These are phyloP conservation scores for Penaeus monodon DNA, from an alignment of 2,888 invertebrate genomes.

Conservation along the genomic window DNA sequence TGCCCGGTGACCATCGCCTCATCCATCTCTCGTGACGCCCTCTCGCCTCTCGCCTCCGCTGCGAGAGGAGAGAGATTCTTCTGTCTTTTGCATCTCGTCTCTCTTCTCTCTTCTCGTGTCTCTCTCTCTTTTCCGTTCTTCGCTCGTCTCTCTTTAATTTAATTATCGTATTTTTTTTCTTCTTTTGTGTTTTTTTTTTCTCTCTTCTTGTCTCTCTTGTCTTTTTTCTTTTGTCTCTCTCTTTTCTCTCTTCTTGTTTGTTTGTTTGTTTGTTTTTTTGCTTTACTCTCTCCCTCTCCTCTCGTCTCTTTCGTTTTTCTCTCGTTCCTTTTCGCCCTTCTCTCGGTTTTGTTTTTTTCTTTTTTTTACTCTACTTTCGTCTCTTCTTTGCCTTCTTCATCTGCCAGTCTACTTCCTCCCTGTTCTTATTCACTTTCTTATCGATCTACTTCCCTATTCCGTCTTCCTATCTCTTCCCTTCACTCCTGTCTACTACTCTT, in stretches of 20 bases:
- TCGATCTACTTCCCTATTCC: background rate
- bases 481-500: too few relatives aligned
- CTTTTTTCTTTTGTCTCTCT: background rate
- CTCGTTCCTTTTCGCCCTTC: background rate
- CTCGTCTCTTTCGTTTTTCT: background rate
- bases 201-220: background rate
- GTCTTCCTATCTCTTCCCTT: background rate
- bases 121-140: too few relatives aligned
- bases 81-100: too few relatives aligned
- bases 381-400: background rate
- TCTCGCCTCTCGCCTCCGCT: too few relatives aligned
- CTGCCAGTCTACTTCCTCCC: background rate
- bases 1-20: too few relatives aligned
- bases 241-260: background rate
- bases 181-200: background rate
- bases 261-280: background rate
- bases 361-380: background rate
- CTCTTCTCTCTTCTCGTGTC: too few relatives aligned
- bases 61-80: too few relatives aligned
- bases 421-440: background rate
- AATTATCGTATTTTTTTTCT: too few relatives aligned
- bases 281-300: background rate
- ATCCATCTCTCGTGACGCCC: too few relatives aligned
- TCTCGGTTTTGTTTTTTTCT: background rate
- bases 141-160: too few relatives aligned